Conservation (phyloP, 2,797 vertebrate species). For the Dendrocincla fuliginosa region DNA sequence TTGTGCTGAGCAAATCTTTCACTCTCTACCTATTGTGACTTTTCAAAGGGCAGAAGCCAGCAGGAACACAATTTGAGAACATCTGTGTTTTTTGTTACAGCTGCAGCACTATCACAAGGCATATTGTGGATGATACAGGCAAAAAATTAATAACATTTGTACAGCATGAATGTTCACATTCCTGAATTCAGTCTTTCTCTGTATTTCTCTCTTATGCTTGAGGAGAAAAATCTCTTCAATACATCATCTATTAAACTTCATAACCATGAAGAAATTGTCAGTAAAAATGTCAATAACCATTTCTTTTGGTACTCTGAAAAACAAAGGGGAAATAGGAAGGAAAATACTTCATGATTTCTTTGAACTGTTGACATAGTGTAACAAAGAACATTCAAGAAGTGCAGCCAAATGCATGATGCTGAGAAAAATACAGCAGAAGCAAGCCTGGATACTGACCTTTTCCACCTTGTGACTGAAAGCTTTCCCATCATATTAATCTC, state of each 20-base stretch:
- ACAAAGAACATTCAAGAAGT: neutral
- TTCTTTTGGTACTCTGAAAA: neutral
- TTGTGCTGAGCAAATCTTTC: neutral
- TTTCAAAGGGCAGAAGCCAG: conserved; percentile 31
- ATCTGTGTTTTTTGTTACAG: conserved; percentile 52
- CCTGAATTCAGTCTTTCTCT: neutral
- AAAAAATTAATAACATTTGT: conserved; percentile 64
- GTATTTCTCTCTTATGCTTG: neutral
- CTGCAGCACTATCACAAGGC: neutral
- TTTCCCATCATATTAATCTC: neutral
- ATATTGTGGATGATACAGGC: conserved; percentile 23
- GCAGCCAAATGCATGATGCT: neutral
- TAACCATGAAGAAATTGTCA: conserved; percentile 31
- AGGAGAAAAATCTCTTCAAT: conserved; percentile 43
- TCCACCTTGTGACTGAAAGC: neutral
- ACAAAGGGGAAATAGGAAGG: neutral
- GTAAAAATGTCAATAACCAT: conserved; percentile 29
- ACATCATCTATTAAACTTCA: conserved; percentile 51
- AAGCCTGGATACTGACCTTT: neutral
- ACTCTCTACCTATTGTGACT: neutral
- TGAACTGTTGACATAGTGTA: neutral
- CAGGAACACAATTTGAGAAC: conserved; percentile 38
- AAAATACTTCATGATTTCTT: conserved; percentile 13
- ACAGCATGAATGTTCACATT: conserved; percentile 23
- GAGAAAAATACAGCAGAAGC: neutral